Percentiles rank a stretch among this genome's conserved stretches.
phyloP scores from a whole-genome alignment of 2,797 vertebrate species.

The Miichthys miiuy region DNA sequence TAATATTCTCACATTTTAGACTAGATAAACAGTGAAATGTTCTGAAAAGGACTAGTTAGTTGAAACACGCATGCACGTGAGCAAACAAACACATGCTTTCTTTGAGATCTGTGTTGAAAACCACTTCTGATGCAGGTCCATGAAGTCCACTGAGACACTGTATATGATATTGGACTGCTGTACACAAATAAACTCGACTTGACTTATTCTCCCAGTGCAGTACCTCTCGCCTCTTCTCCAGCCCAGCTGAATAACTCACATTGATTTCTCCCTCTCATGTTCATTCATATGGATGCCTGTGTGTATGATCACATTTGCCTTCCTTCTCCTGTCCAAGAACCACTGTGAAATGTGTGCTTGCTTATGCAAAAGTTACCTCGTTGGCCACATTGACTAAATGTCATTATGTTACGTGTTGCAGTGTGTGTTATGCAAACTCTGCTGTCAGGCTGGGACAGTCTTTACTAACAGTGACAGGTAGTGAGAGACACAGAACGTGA shows the following conservation, averaged over 20 bases:
- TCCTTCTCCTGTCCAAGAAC: constrained; percentile 30
- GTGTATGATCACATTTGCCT: constrained; percentile 31
- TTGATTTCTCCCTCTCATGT: constrained; percentile 56
- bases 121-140: no score
- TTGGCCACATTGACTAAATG: no score
- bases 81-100: neutral
- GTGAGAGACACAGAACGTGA: constrained; percentile 47
- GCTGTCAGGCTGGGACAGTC: constrained; percentile 57
- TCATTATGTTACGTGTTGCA: no score
- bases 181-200: constrained; percentile 14
- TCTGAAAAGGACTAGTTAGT: no score
- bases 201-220: constrained; percentile 31
- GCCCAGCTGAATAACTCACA: constrained; percentile 55
- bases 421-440: no score
- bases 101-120: constrained; percentile 6
- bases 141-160: neutral
- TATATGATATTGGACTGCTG: neutral
- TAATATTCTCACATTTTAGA: neutral
- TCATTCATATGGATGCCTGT: constrained; percentile 44
- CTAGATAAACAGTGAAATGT: no score
- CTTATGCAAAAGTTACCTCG: constrained; percentile 61
- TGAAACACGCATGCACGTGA: neutral
- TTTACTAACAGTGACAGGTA: constrained; percentile 65
- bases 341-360: constrained; percentile 32
- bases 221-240: constrained; percentile 43